Evolutionary conservation across 2,888 invertebrate species (phyloP), one percentile per base, ranked within the genome.

Genomic region (Dryococelus australis): DNA sequence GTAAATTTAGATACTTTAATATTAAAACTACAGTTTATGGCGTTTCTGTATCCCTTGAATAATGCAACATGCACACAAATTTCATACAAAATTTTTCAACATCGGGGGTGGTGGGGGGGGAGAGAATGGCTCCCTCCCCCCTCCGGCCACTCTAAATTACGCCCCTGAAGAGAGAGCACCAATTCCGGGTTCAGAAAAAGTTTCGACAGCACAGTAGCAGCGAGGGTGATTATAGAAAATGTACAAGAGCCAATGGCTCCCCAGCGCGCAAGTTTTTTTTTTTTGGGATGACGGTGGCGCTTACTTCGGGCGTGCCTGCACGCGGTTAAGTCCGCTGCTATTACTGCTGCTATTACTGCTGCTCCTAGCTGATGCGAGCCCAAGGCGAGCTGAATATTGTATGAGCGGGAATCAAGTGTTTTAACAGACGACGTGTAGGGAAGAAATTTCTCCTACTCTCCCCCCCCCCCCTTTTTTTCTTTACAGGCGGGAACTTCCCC

Each of bases 391-490:
- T 65, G 65, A 65, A 65, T 65, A 65, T n/a, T 65, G 65, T 24
- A 65, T 65, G 65, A 65, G 65, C 8, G 16, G 65, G 65, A 65
- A 65, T 65, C 65, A 65, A 65, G 65, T 65, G 65, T 24, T 65
- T 65, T n/a, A 65, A 65, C 65, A 65, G 65, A 65, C 65, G 65
- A n/a, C 65, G 65, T 65, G 65, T 65, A 65, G 65, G 65, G 16
- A 24, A 65, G 65, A 65, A 65, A 65, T 65, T 65, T 65, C 65
- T n/a, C 65, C 16, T 20, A 9, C 65, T 65, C n/a, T 65, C 65
- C 8, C 65, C n/a, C n/a, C 24, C n/a, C 6, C 16, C 65, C 20
- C 24, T 65, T 20, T 65, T 16, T 65, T 20, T n/a, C 65, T 65
- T 24, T n/a, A 9, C 24, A 8, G 24, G 24, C 65, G 24, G 65